Conservation (phyloP, 2,113 vertebrate genomes). For the Nanorana parkeri region DNA sequence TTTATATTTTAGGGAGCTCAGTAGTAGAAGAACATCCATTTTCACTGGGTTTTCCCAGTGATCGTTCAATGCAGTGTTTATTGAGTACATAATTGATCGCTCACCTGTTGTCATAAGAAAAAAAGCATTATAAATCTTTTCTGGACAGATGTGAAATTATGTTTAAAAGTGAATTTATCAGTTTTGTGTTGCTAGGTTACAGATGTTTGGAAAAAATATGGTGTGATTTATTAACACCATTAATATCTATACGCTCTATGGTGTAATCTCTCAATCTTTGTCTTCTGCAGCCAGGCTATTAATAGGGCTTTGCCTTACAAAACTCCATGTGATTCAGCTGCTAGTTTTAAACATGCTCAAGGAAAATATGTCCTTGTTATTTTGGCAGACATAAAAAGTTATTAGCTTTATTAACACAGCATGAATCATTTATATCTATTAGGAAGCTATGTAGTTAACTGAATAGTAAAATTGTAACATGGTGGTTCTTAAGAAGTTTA, state of each 20-base stretch:
- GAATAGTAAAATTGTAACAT: background rate
- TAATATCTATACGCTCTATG: conserved; percentile 47
- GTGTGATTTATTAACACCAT: conserved; percentile 49
- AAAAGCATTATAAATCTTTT: conserved; percentile 45
- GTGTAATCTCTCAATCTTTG: conserved; percentile 47
- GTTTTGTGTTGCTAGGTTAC: conserved; percentile 47
- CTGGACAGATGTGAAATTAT: conserved; percentile 52
- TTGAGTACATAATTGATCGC: conserved; percentile 44
- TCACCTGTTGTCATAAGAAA: conserved; percentile 34
- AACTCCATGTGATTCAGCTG: conserved; percentile 6
- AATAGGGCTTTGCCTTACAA: conserved; percentile 27
- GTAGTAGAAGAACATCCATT: background rate
- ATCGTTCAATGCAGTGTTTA: conserved; percentile 25
- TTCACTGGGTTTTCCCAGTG: background rate
- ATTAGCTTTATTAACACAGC: conserved; percentile 43
- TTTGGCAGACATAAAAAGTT: conserved; percentile 42
- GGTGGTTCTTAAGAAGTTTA: background rate
- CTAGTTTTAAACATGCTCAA: conserved; percentile 24
- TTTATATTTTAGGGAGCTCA: background rate
- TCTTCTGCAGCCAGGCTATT: conserved; percentile 30
- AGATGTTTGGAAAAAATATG: conserved; percentile 32
- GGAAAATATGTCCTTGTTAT: conserved; percentile 50
- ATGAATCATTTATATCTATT: conserved; percentile 48
- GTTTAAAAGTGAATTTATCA: conserved; percentile 48
- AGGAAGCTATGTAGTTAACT: conserved; percentile 24